Evolutionary conservation across 2,113 vertebrate genomes (phyloP), one percentile per base, ranked within the genome.

Genomic region (Cepphus grylle): DNA sequence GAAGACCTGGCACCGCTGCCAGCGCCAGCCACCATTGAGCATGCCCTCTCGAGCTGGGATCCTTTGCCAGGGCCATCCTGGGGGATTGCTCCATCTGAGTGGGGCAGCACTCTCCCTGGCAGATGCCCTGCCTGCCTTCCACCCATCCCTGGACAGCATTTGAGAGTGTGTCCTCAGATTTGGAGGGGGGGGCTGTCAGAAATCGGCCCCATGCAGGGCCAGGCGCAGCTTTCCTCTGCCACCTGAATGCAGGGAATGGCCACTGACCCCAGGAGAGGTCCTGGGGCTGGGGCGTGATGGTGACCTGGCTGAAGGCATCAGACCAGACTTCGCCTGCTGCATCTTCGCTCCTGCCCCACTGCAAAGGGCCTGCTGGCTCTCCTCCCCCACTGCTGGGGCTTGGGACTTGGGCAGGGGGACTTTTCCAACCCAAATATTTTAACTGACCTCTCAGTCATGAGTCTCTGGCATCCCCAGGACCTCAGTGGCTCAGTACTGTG

Each of bases 241-340:
- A 82, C n/a, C 15, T 69, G 61, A 88, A 71, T 88, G 20, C 34
- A 20, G 45, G 45, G 52, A 45, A 47, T 34, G 38, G 43, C 52
- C n/a, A 12, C 6, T 67, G 56, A 2, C 20, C 23, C 34, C 17
- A 9, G 34, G 34, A 79, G 55, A 74, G 23, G 12, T 73, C 42
- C 15, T 0, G 0, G 47, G 23, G 22, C 53, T 52, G 53, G 6
- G 38, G 6, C 2, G 2, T 2, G 8, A 25, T 0, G 4, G 26
- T 17, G 11, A 74, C 12, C 9, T 86, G 69, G 40, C 79, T 92
- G 73, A 74, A 73, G 47, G 47, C 72, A 42, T 47, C 2, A 6
- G 36, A 43, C 18, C 27, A 62, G 69, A 22, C 42, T 70, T 65
- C n/a, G 22, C 26, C 32, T 81, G n/a, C 38, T 86, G 29, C 27